Evolutionary conservation across 2,113 vertebrate genomes (phyloP), one percentile per base, ranked within the genome.

Genomic region (Danionella cerebrum): DNA sequence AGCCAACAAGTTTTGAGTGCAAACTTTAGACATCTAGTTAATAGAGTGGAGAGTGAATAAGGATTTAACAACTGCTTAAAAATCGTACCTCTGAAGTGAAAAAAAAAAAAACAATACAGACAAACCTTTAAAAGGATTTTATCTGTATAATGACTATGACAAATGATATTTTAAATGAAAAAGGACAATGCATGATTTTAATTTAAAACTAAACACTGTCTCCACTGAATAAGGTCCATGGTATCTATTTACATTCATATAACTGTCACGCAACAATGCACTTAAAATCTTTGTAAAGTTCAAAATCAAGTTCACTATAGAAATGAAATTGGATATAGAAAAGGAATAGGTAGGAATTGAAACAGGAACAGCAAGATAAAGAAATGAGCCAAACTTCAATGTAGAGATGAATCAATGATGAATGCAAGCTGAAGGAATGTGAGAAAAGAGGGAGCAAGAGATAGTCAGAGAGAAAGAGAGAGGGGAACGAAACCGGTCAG

Each of bases 401-500:
- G 4, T 13, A n/a, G 6, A 4, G 16, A 35, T 62, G 25, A 19
- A 33, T 6, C 18, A 18, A 60, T 60, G 59, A 16, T 14, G 24
- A 57, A 57, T 21, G 33, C 33, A 24, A 14, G 24, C 16, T 2
- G 35, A 19, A 24, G 18, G 18, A 48, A 35, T 48, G 29, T 22
- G 29, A n/a, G 58, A 12, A 63, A 29, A 60, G 57, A 18, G 27
- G 59, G 7, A 73, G 64, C 50, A 70, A 78, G 44, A 65, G 21
- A 66, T 6, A 54, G 11, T 69, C 35, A 64, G 16, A 67, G 35
- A 33, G 25, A 45, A 58, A 66, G 44, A 69, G 53, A 54, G 38
- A 27, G 72, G 70, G 58, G 47, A 65, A 66, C 39, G 68, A 75
- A 72, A 74, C 52, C 57, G 65, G 76, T 68, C 65, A 78, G 70